Percentiles rank a stretch among this genome's conserved stretches.
These are phyloP conservation scores for Nezara viridula DNA, from an alignment of 2,888 invertebrate species.

Conservation along the genomic window DNA sequence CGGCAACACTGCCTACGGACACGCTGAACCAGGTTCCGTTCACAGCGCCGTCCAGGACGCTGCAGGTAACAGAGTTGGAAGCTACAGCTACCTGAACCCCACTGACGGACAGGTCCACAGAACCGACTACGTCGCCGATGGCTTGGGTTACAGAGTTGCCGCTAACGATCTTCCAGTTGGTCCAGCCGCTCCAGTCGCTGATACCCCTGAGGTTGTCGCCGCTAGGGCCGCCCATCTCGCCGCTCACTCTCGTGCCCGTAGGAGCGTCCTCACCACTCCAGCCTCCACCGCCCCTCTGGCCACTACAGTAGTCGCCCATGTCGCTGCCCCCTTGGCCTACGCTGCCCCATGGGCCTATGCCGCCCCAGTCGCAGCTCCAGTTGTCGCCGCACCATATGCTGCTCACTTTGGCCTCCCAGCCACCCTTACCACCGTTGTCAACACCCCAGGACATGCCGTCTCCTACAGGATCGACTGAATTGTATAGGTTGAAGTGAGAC, in stretches of 20 bases:
- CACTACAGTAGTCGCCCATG: constrained; percentile 63
- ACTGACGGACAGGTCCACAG: constrained; percentile 69
- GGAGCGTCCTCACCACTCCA: constrained; percentile 68
- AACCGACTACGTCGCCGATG: constrained; percentile 71
- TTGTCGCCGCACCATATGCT: constrained; percentile 62
- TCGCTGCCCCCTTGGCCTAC: constrained; percentile 66
- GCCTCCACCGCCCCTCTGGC: constrained; percentile 70
- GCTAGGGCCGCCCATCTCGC: constrained; percentile 70
- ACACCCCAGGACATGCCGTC: constrained; percentile 70
- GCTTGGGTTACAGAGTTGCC: constrained; percentile 69
- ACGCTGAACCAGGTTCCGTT: constrained; percentile 69
- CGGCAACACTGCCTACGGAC: constrained; percentile 70
- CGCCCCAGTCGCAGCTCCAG: constrained; percentile 63
- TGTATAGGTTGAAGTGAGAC: constrained; percentile 57
- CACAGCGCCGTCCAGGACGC: constrained; percentile 69
- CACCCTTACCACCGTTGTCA: constrained; percentile 69
- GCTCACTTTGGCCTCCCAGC: constrained; percentile 66
- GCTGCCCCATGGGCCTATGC: constrained; percentile 63
- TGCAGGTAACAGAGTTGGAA: constrained; percentile 69
- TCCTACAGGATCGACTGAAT: constrained; percentile 69
- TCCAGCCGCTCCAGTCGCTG: constrained; percentile 64
- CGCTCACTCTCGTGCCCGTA: constrained; percentile 61
- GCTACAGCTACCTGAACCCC: constrained; percentile 71
- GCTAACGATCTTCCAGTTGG: constrained; percentile 69
- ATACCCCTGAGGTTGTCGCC: constrained; percentile 54